Percentiles rank a stretch among this genome's conserved stretches.
Evolutionary conservation across 1,140 invertebrate genomes (phyloP).

Genomic region (Diabrotica virgifera): DNA sequence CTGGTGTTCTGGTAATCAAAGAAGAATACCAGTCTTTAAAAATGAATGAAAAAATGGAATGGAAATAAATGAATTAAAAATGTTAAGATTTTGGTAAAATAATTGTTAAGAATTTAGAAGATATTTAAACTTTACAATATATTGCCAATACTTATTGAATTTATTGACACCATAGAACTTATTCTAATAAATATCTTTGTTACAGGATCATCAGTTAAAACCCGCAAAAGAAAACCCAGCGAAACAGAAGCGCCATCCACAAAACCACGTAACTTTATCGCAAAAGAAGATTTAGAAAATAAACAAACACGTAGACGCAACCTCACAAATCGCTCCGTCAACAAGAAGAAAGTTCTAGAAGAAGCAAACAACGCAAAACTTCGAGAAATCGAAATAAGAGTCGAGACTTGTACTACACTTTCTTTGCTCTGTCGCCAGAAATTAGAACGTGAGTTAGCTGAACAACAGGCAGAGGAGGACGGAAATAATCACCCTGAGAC

Average conservation of each 20-base stretch:
- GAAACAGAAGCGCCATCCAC: conserved; percentile 33
- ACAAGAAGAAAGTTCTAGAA: conserved; percentile 48
- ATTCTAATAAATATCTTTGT: conserved; percentile 26
- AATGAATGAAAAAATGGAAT: no score
- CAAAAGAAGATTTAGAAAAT: conserved; percentile 48
- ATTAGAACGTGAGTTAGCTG: conserved; percentile 6
- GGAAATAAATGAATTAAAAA: no score
- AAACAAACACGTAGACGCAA: conserved; percentile 36
- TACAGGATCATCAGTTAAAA: conserved; percentile 35
- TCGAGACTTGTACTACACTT: conserved; percentile 23
- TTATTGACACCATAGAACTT: no score
- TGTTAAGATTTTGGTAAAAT: no score
- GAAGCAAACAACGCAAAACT: conserved; percentile 49
- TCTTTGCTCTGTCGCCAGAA: conserved; percentile 9
- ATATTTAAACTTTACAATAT: no score
- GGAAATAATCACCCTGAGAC: neutral
- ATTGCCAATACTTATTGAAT: no score
- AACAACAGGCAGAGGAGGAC: neutral
- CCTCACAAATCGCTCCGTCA: conserved; percentile 26
- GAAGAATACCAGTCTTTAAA: no score
- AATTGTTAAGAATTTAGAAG: no score
- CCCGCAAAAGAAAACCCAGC: conserved; percentile 41
- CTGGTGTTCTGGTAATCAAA: no score
- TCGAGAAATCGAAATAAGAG: conserved; percentile 40
- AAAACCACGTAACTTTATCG: conserved; percentile 26